phyloP scores from a whole-genome alignment of 2,113 vertebrate genomes.

The Tinamus guttatus region DNA sequence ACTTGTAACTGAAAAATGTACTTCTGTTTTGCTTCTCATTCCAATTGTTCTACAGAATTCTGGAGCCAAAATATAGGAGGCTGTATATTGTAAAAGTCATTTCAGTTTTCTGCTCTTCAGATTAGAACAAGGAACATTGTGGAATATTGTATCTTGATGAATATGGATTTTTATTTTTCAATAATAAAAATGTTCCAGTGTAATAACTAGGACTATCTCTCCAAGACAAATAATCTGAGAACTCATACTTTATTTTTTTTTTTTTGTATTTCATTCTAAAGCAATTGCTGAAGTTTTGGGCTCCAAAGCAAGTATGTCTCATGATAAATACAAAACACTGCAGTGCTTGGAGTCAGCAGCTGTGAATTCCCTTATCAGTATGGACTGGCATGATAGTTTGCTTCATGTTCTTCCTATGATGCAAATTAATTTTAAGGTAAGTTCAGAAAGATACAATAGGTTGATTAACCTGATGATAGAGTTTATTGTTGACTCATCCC shows the following conservation, averaged over 20 bases:
- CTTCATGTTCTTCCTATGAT: slow-evolving; percentile 97
- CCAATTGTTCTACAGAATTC: not conserved
- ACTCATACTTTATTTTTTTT: not conserved
- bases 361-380: slow-evolving; percentile 82
- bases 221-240: not conserved
- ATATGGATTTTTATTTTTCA: not conserved
- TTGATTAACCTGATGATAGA: not conserved
- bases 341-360: slow-evolving; percentile 88
- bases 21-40: not conserved
- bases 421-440: slow-evolving; percentile 92
- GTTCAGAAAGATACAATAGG: not conserved
- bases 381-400: slow-evolving; percentile 83
- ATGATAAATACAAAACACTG: slow-evolving; percentile 91
- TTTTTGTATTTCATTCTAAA: slow-evolving; percentile 57
- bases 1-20: not conserved
- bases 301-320: slow-evolving; percentile 90
- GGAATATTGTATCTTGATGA: not conserved
- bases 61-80: not conserved
- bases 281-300: slow-evolving; percentile 92
- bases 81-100: not conserved
- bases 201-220: not conserved
- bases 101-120: not conserved
- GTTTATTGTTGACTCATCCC: not conserved
- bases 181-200: not conserved
- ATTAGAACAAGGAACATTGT: not conserved